Percentiles rank a stretch among this genome's conserved stretches.
phyloP scores from a whole-genome alignment of 2,797 vertebrate genomes.

The Picus viridis region DNA sequence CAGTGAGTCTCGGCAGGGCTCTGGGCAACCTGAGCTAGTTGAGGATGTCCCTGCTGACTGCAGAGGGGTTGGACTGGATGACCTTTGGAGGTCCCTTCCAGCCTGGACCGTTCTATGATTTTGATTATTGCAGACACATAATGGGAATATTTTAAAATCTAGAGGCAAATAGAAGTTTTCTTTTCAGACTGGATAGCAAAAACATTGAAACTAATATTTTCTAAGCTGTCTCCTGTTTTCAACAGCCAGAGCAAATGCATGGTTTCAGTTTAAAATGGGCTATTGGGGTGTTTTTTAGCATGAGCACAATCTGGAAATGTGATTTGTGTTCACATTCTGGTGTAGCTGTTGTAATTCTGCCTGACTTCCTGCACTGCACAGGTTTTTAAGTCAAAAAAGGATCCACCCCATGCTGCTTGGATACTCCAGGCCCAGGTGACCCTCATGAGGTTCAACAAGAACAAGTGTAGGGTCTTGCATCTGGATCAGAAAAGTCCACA shows the following conservation, averaged over 20 bases:
- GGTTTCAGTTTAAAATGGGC: background rate
- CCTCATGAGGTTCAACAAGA: too few species aligned
- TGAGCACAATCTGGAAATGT: background rate
- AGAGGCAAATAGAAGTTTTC: background rate
- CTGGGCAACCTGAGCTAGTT: too few species aligned
- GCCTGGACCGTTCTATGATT: too few species aligned
- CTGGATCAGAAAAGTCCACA: too few species aligned
- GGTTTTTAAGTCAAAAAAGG: background rate
- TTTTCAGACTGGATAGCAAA: background rate
- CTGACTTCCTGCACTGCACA: background rate
- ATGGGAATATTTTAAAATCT: background rate
- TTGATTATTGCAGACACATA: too few species aligned
- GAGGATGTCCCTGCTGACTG: too few species aligned
- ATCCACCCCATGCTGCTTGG: background rate
- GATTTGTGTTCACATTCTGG: background rate
- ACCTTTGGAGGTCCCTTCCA: too few species aligned
- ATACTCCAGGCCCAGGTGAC: background rate
- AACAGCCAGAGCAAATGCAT: background rate
- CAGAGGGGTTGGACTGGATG: too few species aligned
- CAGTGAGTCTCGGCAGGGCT: too few species aligned
- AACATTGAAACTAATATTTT: background rate
- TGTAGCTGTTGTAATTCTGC: background rate
- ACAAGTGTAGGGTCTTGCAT: too few species aligned
- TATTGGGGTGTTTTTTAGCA: background rate
- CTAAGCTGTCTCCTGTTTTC: background rate